Percentiles rank a stretch among this genome's conserved stretches.
These are phyloP conservation scores for Serrognathus titanus DNA, from an alignment of 2,888 invertebrate species.

Conservation along the genomic window DNA sequence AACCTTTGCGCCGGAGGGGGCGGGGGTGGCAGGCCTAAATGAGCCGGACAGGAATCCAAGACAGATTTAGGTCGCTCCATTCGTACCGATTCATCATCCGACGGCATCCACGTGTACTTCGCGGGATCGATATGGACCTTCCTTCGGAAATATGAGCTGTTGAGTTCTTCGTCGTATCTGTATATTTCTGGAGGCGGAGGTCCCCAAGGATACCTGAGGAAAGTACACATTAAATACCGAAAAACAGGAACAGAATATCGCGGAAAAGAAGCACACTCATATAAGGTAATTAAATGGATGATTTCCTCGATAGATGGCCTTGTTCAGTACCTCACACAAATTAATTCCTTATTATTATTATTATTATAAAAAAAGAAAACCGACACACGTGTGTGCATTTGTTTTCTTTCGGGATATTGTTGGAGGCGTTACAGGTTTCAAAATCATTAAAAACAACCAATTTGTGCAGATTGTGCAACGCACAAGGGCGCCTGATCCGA, in stretches of 20 bases:
- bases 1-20: conserved; percentile 23
- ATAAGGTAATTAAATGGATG: not conserved
- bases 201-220: conserved; percentile 57
- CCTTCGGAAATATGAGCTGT: conserved; percentile 77
- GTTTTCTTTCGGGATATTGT: too few relatives aligned
- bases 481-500: too few relatives aligned
- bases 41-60: conserved; percentile 37
- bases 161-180: conserved; percentile 69
- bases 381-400: too few relatives aligned
- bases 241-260: too few relatives aligned
- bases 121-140: conserved; percentile 74
- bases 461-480: too few relatives aligned
- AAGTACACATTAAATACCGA: not conserved
- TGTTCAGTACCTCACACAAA: too few relatives aligned
- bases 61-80: conserved; percentile 65
- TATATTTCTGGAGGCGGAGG: conserved; percentile 60
- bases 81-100: conserved; percentile 69
- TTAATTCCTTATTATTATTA: too few relatives aligned
- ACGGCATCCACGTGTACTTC: conserved; percentile 74
- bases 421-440: too few relatives aligned
- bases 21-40: conserved; percentile 25
- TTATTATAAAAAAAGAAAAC: too few relatives aligned
- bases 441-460: too few relatives aligned
- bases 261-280: too few relatives aligned
- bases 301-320: too few relatives aligned